A percentile compares a stretch with the other conserved stretches of the same genome.
Evolutionary conservation across 2,113 vertebrate genomes (phyloP).

Genomic region (Alouatta palliata): DNA sequence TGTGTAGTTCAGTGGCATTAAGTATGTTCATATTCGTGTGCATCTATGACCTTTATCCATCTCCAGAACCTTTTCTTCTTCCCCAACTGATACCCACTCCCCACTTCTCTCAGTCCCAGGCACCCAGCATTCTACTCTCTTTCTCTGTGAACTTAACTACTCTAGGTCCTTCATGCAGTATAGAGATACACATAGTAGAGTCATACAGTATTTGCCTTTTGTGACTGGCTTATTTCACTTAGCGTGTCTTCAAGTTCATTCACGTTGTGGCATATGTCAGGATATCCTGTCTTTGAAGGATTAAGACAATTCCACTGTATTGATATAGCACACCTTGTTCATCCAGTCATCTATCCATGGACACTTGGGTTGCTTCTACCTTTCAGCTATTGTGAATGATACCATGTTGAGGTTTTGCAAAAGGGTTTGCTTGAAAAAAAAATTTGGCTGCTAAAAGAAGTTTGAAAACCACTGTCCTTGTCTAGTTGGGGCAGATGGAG

Average conservation of each 20-base stretch:
- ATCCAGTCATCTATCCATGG: neutral
- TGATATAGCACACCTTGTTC: neutral
- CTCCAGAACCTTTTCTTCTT: neutral
- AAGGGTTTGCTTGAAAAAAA: neutral
- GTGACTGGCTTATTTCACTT: neutral
- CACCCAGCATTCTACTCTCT: neutral
- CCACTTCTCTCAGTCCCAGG: neutral
- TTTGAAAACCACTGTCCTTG: neutral
- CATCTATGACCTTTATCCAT: neutral
- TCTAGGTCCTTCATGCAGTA: neutral
- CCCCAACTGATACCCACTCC: neutral
- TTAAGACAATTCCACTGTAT: neutral
- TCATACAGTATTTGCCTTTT: neutral
- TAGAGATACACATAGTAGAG: no score
- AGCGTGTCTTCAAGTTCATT: neutral
- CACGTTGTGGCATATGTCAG: neutral
- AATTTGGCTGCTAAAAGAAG: neutral
- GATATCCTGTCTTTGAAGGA: neutral
- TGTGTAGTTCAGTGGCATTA: neutral
- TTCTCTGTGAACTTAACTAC: neutral
- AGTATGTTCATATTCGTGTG: neutral
- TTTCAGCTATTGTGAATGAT: neutral
- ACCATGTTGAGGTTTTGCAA: neutral
- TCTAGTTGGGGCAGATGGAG: neutral
- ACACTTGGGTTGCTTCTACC: neutral